Evolutionary conservation across 2,113 vertebrate species (phyloP), one percentile per base, ranked within the genome.

Genomic region (Phodopus roborovskii): DNA sequence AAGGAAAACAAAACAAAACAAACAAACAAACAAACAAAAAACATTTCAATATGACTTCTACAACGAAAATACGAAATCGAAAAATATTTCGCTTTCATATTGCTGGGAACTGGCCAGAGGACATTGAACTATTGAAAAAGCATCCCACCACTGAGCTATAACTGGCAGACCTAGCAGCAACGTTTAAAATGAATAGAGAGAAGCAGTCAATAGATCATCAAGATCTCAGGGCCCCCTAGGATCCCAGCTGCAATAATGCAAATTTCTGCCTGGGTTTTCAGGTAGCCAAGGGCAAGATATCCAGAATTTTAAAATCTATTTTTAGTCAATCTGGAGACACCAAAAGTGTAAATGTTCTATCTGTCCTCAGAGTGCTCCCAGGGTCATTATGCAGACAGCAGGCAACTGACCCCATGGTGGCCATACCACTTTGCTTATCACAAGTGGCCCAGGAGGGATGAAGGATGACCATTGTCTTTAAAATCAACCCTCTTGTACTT

Each of bases 361-460:
- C 36, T 24, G 5, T 66, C 50, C 16, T 70, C 39, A 45, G 83
- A 89, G 79, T 96, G 42, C 53, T 78, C 68, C 28, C 7, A 53
- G 58, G 78, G 58, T n/a, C n/a, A n/a, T n/a, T n/a, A n/a, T 77
- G 50, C 30, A 33, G 15, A 56, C 0, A 4, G 26, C n/a, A n/a
- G 16, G 50, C 0, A 4, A 17, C 4, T 53, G 50, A 7, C 36
- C 11, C 3, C 24, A 5, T 1, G 13, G 20, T 6, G 26, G 56
- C 3, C 66, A 13, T 26, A 13, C 8, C 68, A 28, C 28, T 66
- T 85, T 50, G 13, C 62, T 33, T 36, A 64, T 17, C 86, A 84
- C 36, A 83, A 78, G 30, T 30, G 75, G 26, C n/a, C 71, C 50
- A 45, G 5, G 5, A 4, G 58, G 66, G 58, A 78, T 12, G 74